phyloP scores from a whole-genome alignment of 2,888 invertebrate genomes.

The Drosophila helvetica region DNA sequence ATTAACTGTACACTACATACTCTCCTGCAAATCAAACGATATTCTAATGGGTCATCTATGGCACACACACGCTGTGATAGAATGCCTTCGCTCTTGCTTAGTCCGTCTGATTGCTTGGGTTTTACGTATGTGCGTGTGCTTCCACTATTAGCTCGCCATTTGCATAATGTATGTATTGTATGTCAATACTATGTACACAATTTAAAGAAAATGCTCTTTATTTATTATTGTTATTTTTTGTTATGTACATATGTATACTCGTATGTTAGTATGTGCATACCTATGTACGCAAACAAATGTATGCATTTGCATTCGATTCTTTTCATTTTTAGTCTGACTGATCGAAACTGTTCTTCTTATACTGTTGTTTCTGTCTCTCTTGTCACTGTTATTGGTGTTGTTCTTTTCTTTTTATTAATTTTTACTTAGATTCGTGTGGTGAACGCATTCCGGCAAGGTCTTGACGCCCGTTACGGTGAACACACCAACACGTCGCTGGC shows the following conservation, averaged over 20 bases:
- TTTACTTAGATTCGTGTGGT: constrained; percentile 98
- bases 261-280: constrained; percentile 15
- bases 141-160: constrained; percentile 17
- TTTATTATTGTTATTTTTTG: not conserved
- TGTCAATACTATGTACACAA: constrained; percentile 3
- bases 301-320: constrained; percentile 34
- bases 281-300: constrained; percentile 21
- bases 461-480: constrained; percentile 97
- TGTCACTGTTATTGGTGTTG: constrained; percentile 65
- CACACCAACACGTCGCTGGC: constrained; percentile 96
- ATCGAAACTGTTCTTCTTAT: constrained; percentile 29
- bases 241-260: constrained; percentile 2
- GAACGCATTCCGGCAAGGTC: constrained; percentile 99
- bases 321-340: constrained; percentile 32
- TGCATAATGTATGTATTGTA: constrained; percentile 17
- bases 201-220: not conserved
- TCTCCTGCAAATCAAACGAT: not conserved
- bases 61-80: not conserved
- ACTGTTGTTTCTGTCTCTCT: constrained; percentile 59
- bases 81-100: not conserved
- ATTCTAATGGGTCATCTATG: not conserved
- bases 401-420: constrained; percentile 64
- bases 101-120: constrained; percentile 3
- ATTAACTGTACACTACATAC: not conserved
- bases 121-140: constrained; percentile 10